Percentiles rank a stretch among this genome's conserved stretches.
Evolutionary conservation across 2,888 invertebrate genomes (phyloP).

Genomic region (Sphaeridia pumilis): DNA sequence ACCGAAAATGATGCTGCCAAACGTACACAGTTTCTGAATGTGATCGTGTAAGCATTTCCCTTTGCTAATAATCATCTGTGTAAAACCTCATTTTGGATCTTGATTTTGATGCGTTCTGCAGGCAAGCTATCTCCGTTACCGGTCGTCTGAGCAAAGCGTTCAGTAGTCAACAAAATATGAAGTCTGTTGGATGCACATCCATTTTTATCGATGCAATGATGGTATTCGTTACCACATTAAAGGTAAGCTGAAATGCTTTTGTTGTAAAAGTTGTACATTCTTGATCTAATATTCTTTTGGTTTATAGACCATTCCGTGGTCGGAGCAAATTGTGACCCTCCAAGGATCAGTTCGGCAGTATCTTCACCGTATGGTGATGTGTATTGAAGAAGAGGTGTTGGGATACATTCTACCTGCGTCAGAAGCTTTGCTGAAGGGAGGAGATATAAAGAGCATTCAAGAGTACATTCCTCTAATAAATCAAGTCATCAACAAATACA

Average conservation of each 20-base stretch:
- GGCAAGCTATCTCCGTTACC: conserved; percentile 45
- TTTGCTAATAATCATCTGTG: no score
- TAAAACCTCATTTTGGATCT: not conserved
- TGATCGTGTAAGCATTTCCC: conserved; percentile 18
- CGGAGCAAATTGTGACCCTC: conserved; percentile 31
- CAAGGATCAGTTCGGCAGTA: conserved; percentile 46
- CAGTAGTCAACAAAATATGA: conserved; percentile 46
- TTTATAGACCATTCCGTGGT: conserved; percentile 5
- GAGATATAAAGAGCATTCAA: conserved; percentile 37
- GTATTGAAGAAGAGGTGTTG: conserved; percentile 46
- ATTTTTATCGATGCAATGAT: conserved; percentile 44
- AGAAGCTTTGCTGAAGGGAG: conserved; percentile 42
- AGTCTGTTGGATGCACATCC: conserved; percentile 43
- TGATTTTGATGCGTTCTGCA: conserved; percentile 16
- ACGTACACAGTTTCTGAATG: conserved; percentile 36
- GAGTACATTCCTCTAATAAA: conserved; percentile 49
- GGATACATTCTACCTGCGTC: conserved; percentile 45
- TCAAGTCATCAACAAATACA: conserved; percentile 48
- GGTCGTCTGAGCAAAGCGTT: conserved; percentile 50
- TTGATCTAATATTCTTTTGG: no score
- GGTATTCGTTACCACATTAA: conserved; percentile 44
- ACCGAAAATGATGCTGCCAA: conserved; percentile 25
- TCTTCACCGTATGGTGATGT: conserved; percentile 49
- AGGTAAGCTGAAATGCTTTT: conserved; percentile 38
- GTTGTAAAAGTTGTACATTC: no score